Percentiles rank a stretch among this genome's conserved stretches.
phyloP scores from a whole-genome alignment of 2,797 vertebrate genomes.

The Pipistrellus kuhlii region DNA sequence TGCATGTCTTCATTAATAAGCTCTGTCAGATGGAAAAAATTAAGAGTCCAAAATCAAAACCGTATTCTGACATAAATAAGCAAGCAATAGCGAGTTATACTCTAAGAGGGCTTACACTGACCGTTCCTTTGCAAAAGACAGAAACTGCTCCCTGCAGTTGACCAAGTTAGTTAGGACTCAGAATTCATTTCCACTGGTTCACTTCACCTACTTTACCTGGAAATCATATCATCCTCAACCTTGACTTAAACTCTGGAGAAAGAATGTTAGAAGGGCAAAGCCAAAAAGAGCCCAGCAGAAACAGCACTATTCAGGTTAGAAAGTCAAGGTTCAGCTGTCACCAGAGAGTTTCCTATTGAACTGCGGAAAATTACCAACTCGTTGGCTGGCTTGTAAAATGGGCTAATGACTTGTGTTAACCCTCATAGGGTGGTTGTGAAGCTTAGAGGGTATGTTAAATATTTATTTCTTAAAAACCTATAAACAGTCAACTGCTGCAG shows the following conservation, averaged over 20 bases:
- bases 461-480: background rate
- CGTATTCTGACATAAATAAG: background rate
- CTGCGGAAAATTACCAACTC: background rate
- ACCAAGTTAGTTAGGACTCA: background rate
- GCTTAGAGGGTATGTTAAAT: background rate
- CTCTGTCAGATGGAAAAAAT: background rate
- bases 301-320: background rate
- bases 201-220: background rate
- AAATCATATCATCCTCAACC: background rate
- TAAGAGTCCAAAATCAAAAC: conserved; percentile 7
- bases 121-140: background rate
- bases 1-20: background rate
- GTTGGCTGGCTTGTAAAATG: background rate
- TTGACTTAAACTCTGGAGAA: background rate
- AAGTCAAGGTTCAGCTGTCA: background rate
- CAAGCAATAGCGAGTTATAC: background rate
- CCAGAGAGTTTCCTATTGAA: background rate
- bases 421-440: background rate
- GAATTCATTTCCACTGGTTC: background rate
- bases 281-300: background rate
- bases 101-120: background rate
- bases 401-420: background rate
- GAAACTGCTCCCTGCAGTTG: background rate
- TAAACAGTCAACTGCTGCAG: background rate
- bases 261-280: background rate